Evolutionary conservation across 2,888 invertebrate genomes (phyloP), one percentile per base, ranked within the genome.

Genomic region (Blastobasis adustella): DNA sequence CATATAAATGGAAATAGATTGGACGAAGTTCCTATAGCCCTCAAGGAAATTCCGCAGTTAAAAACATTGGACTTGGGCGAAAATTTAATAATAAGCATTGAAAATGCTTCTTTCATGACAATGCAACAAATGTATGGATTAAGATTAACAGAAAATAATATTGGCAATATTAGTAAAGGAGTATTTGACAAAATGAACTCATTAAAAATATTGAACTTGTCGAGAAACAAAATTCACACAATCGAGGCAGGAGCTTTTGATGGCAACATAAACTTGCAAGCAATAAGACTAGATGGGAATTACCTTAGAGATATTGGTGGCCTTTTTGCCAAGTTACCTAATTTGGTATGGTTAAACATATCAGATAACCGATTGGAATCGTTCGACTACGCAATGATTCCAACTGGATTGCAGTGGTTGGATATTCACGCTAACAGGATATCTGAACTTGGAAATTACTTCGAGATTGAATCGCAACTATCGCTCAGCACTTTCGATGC

Each of bases 371-470:
- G 92, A 73, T 89, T 96, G 61, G 93, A 93, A 82, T 92, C 92
- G 91, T 95, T 96, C 79, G 95, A 96, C 83, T 96, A 95, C 78
- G 93, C 94, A 52, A 91, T 95, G 82, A 93, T 96, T 77, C 96
- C 96, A 56, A 94, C 93, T 61, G 93, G 94, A 72, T 89, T 96
- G 65, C 93, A 95, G 83, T 95, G 95, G 94, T 85, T 96, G 65
- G 95, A 96, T 83, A 93, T 96, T 70, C 95, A 95, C 71, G 91
- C 94, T 59, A 96, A 96, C 86, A 92, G 93, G 82, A 95, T 96
- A 61, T 91, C 91, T 63, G 94, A 94, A 80, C 90, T 96, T 62
- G 95, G 95, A 62, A 96, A 96, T 89, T 94, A 95, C 80, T 94
- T 94, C 73, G 95, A 95, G 79, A 92, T 95, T 69, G 94, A 95